Evolutionary conservation across 2,797 vertebrate genomes (phyloP), one percentile per base, ranked within the genome.

Genomic region (Enteromius argenteus): DNA sequence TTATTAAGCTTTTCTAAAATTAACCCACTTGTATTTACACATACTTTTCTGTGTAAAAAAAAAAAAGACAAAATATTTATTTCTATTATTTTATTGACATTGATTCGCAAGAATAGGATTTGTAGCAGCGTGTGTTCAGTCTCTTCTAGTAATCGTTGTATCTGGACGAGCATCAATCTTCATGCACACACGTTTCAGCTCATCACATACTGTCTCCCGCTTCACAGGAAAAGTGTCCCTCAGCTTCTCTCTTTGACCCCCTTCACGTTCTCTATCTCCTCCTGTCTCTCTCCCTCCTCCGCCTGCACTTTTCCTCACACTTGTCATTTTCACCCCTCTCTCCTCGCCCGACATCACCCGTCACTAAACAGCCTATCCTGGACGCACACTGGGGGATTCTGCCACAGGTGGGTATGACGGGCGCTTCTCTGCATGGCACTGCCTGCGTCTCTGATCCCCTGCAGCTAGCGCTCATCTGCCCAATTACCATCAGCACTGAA

Each of bases 291-390:
- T 77, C 15, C 35, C n/a, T 76, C 68, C 21, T 74, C 72, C 51
- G 17, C 30, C 49, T 62, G 44, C 60, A 56, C 56, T 77, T 37
- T 83, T 60, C 58, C 64, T 66, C 27, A 32, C 62, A 58, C 88
- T 91, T 89, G 87, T 90, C 91, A 83, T 91, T 87, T 84, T 82
- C 84, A 78, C 80, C 68, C 1, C 73, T 86, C 88, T 89, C 78
- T 86, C 64, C 80, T 82, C 79, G 80, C 46, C 73, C 77, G 76
- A 56, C 68, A 68, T 72, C 30, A 80, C 79, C 87, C 91, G 91
- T 91, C 93, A 95, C 92, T 96, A 96, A 96, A 97, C 96, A 97
- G 96, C 97, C 92, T 97, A 97, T 91, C 96, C 96, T 0, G 97
- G 97, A 97, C 96, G 97, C 92, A 96, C 95, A 93, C 94, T 97